Evolutionary conservation across 2,797 vertebrate genomes (phyloP), one percentile per base, ranked within the genome.

Genomic region (Xiphophorus birchmanni): DNA sequence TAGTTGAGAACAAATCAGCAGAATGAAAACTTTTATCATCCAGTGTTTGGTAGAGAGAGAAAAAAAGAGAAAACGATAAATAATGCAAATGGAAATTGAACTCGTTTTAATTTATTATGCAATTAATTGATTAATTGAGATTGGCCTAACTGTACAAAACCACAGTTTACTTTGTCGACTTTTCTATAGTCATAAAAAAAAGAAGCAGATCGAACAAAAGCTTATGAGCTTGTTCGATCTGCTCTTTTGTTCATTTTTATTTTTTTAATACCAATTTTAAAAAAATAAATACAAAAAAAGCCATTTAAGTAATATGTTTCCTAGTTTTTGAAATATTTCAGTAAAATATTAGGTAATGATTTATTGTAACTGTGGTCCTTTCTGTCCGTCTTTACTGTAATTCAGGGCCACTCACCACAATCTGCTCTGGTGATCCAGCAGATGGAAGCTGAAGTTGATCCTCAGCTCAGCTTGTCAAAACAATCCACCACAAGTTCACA

Each of bases 371-470:
- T 47, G 69, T 72, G 42, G 26, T 26, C 26, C 42, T 72, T n/a
- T 72, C 69, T 29, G 5, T 79, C 35, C 9, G 18, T 75, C 47
- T 78, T 17, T 48, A 26, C 13, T 9, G 2, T 23, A 26, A 35
- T 37, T 45, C 40, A 9, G 2, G n/a, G 37, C 8, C 77, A 73
- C 32, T 26, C 26, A 23, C 23, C 32, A 35, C 52, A 73, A n/a
- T 54, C 42, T 73, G 29, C 45, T 48, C 21, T 60, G 12, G 45
- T 37, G 56, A 79, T 40, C 40, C 47, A 42, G 56, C 63, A 81
- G 74, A 80, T 76, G 73, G 79, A 71, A 0, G 63, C 29, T 44
- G 32, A 80, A 76, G 63, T 56, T 35, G 47, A 54, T 52, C 50
- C 47, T 44, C 75, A 52, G 15, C 54, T 21, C 75, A 77, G 69